These are phyloP conservation scores for Metopia argyrocephala DNA, from an alignment of 2,888 invertebrate genomes.

Conservation along the genomic window DNA sequence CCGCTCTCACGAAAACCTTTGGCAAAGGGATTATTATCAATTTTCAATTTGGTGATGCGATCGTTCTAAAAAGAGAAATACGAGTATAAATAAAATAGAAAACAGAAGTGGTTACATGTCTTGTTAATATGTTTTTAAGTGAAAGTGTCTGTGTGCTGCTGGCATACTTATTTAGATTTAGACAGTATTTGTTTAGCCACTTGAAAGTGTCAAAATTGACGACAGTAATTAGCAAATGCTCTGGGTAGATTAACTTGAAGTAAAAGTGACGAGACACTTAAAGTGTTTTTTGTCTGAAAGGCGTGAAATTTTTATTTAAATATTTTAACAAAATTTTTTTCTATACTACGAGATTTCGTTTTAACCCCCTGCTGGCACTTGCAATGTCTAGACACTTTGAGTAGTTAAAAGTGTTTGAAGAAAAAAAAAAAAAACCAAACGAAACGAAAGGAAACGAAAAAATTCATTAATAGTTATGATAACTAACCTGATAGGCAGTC, in stretches of 20 bases:
- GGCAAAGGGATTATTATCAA: slow-evolving; percentile 95
- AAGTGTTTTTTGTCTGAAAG: slow-evolving; percentile 53
- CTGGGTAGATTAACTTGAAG: slow-evolving; percentile 32
- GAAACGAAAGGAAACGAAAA: not conserved
- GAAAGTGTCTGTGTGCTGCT: slow-evolving; percentile 41
- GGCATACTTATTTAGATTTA: not conserved
- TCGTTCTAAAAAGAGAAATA: slow-evolving; percentile 83
- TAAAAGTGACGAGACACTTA: slow-evolving; percentile 51
- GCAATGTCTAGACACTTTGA: slow-evolving; percentile 57
- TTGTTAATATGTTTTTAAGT: slow-evolving; percentile 44
- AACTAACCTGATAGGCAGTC: slow-evolving; percentile 94
- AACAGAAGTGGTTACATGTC: slow-evolving; percentile 8
- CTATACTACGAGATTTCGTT: no score
- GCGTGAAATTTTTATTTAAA: slow-evolving; percentile 68
- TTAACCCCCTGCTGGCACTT: not conserved
- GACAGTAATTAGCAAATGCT: slow-evolving; percentile 58
- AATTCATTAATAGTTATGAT: no score
- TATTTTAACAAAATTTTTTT: slow-evolving; percentile 43
- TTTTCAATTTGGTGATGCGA: slow-evolving; percentile 92
- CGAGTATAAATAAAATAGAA: slow-evolving; percentile 8
- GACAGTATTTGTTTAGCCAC: slow-evolving; percentile 45
- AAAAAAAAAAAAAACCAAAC: no score
- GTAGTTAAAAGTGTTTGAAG: slow-evolving; percentile 2
- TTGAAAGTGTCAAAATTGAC: slow-evolving; percentile 62
- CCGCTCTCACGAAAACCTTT: slow-evolving; percentile 95